Evolutionary conservation across 2,888 invertebrate species (phyloP).

Genomic region (Sipha maydis): DNA sequence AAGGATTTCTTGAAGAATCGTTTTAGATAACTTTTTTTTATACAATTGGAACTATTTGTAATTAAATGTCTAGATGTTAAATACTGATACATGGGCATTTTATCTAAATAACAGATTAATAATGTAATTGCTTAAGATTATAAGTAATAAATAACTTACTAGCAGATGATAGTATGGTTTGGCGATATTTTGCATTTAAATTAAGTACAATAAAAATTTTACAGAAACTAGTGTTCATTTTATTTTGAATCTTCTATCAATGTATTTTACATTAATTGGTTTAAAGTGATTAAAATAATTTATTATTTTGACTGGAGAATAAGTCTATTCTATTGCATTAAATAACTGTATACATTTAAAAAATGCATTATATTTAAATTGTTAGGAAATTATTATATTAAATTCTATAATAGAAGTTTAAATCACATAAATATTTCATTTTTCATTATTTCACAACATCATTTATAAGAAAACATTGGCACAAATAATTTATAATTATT

Average conservation of each 20-base stretch:
- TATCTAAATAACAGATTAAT: slow-evolving; percentile 11
- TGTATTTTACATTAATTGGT: too few relatives aligned
- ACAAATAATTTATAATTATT: too few relatives aligned
- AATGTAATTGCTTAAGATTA: neutral
- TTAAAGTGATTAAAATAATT: too few relatives aligned
- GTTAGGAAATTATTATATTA: too few relatives aligned
- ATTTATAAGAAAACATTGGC: too few relatives aligned
- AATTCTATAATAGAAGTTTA: too few relatives aligned
- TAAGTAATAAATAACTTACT: slow-evolving; percentile 24
- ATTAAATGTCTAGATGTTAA: neutral
- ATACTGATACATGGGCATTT: neutral
- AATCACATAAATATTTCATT: too few relatives aligned
- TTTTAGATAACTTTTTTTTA: neutral
- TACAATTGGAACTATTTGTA: neutral
- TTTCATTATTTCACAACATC: too few relatives aligned
- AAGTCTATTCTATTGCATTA: too few relatives aligned
- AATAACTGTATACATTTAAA: too few relatives aligned
- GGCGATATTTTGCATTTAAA: slow-evolving; percentile 13
- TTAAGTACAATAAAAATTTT: neutral
- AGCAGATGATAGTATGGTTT: neutral
- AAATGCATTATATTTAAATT: too few relatives aligned
- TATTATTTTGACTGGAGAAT: too few relatives aligned
- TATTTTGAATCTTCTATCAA: neutral
- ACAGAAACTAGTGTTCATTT: slow-evolving; percentile 24
- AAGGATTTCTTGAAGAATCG: neutral